Conservation (phyloP, 64 coral and sea anemone genomes). For the Trachythela sp. region DNA sequence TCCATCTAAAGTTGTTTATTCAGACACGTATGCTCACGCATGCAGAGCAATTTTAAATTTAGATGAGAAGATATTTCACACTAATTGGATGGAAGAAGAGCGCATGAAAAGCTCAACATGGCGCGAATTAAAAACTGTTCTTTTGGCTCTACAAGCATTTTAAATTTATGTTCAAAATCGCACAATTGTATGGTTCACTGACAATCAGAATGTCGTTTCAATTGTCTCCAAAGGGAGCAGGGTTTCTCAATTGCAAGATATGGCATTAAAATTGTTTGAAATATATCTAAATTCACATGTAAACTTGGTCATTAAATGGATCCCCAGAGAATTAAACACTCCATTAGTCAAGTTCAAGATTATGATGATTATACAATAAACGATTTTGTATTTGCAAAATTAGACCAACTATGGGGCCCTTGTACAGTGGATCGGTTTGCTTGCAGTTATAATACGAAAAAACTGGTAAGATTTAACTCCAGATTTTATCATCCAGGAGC, state of each 20-base stretch:
- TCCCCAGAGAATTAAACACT: conserved; percentile 52
- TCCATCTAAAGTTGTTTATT: conserved; percentile 35
- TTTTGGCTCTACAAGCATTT: conserved; percentile 29
- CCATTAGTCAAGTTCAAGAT: conserved; percentile 50
- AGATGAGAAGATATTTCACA: conserved; percentile 41
- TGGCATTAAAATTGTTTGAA: conserved; percentile 35
- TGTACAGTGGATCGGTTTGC: conserved; percentile 48
- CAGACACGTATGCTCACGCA: conserved; percentile 12
- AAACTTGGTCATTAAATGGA: conserved; percentile 55
- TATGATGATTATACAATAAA: conserved; percentile 53
- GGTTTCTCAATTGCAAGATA: conserved; percentile 27
- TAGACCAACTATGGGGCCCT: neutral
- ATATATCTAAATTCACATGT: conserved; percentile 19
- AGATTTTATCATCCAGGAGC: conserved; percentile 44
- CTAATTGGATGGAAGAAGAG: conserved; percentile 36
- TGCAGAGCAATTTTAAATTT: conserved; percentile 25
- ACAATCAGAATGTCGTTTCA: conserved; percentile 45
- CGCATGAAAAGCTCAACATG: conserved; percentile 21
- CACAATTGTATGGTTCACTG: conserved; percentile 31
- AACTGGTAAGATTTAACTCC: conserved; percentile 52
- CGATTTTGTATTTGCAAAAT: neutral
- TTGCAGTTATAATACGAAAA: conserved; percentile 51
- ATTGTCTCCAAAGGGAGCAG: conserved; percentile 43
- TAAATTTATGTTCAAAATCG: neutral
- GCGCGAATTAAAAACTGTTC: conserved; percentile 31